Evolutionary conservation across 2,113 vertebrate species (phyloP).

Genomic region (Caretta caretta): DNA sequence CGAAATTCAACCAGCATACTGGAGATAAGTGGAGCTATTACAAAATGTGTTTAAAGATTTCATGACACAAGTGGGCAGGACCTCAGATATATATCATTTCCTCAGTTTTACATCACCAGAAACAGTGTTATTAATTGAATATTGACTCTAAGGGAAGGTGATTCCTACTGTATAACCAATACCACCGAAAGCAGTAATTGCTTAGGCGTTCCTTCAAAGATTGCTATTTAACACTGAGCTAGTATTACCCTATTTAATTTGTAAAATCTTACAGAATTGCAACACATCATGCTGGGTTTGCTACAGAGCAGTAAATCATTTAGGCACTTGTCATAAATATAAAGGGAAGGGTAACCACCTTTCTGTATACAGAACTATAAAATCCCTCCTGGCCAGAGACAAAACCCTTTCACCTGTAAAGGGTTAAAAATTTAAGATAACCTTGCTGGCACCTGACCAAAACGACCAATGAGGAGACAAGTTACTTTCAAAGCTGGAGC

Average conservation of each 20-base stretch:
- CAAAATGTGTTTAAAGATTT: not conserved
- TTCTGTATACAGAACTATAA: too few relatives aligned
- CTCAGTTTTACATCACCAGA: not conserved
- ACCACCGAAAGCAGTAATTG: not conserved
- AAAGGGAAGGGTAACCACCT: too few relatives aligned
- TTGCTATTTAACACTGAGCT: not conserved
- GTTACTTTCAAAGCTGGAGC: too few relatives aligned
- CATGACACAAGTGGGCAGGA: not conserved
- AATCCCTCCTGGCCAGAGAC: too few relatives aligned
- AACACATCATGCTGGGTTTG: not conserved
- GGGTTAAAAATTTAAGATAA: too few relatives aligned
- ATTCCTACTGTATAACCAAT: not conserved
- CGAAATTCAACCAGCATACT: not conserved
- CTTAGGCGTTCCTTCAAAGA: not conserved
- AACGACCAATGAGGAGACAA: too few relatives aligned
- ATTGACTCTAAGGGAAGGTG: not conserved
- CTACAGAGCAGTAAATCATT: not conserved
- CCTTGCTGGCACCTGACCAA: too few relatives aligned
- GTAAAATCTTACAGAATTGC: not conserved
- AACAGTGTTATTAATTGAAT: not conserved
- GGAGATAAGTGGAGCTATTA: not conserved
- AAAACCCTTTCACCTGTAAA: too few relatives aligned
- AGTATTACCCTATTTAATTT: not conserved
- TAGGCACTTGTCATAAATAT: not conserved
- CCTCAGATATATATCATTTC: not conserved